A percentile compares a stretch with the other conserved stretches of the same genome.
These are phyloP conservation scores for Caloenas nicobarica DNA, from an alignment of 2,113 vertebrate genomes.

Conservation along the genomic window DNA sequence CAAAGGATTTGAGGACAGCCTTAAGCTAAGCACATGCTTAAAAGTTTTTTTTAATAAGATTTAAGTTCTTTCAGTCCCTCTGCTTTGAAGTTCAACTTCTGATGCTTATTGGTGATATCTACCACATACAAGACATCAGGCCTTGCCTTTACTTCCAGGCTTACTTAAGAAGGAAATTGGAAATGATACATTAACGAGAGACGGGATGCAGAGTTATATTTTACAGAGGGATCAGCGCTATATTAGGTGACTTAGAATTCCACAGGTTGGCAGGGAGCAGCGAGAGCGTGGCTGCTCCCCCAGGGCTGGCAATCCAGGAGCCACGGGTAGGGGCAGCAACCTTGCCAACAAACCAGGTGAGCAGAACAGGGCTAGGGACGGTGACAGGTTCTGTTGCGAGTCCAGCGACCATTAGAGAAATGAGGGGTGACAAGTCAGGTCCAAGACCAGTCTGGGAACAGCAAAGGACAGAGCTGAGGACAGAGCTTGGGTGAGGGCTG, in stretches of 20 bases:
- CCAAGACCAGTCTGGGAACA: not conserved
- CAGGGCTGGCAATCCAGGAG: not conserved
- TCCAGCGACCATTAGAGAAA: not conserved
- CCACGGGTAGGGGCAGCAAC: not conserved
- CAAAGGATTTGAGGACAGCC: not conserved
- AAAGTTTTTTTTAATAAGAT: not conserved
- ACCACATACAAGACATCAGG: not conserved
- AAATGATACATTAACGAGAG: not conserved
- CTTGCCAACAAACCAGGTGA: not conserved
- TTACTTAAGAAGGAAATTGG: not conserved
- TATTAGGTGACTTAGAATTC: not conserved
- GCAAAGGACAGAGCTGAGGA: not conserved
- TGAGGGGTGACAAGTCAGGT: not conserved
- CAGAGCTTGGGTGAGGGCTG: not conserved
- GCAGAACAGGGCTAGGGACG: not conserved
- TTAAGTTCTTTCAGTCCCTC: not conserved
- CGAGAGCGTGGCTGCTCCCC: not conserved
- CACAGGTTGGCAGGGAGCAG: not conserved
- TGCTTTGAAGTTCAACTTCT: not conserved
- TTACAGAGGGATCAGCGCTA: not conserved
- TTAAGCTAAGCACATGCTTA: not conserved
- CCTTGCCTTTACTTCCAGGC: not conserved
- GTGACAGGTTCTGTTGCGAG: not conserved
- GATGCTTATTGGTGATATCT: not conserved
- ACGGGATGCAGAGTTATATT: not conserved